A percentile compares a stretch with the other conserved stretches of the same genome.
Evolutionary conservation across 1,140 invertebrate genomes (phyloP).

Genomic region (Cyclargus thomasi): DNA sequence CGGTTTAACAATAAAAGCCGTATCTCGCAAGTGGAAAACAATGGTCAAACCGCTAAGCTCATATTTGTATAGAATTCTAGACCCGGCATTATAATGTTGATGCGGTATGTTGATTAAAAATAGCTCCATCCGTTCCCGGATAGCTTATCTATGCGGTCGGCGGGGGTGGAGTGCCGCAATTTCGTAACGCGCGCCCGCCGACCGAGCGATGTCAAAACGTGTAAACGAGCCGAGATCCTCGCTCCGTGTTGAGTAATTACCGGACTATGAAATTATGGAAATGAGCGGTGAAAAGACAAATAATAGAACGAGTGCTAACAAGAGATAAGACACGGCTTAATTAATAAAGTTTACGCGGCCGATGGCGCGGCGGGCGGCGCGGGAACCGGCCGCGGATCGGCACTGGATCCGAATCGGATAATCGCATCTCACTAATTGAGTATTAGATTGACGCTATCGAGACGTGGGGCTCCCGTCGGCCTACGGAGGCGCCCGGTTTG

Average conservation of each 20-base stretch:
- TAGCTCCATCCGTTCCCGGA: conserved; percentile 27
- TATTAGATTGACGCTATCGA: conserved; percentile 72
- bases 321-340: conserved; percentile 75
- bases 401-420: conserved; percentile 64
- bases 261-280: conserved; percentile 72
- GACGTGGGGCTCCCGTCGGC: conserved; percentile 19
- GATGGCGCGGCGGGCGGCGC: conserved; percentile 49
- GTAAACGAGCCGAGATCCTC: conserved; percentile 55
- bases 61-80: conserved; percentile 31
- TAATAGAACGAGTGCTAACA: conserved; percentile 75
- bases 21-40: conserved; percentile 39
- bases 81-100: conserved; percentile 30
- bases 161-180: background rate
- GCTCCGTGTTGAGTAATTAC: conserved; percentile 54
- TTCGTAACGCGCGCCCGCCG: background rate
- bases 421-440: conserved; percentile 72
- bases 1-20: conserved; percentile 60
- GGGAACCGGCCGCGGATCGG: conserved; percentile 24
- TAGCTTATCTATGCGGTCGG: background rate
- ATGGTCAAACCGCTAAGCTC: conserved; percentile 32
- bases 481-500: conserved; percentile 16
- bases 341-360: conserved; percentile 73
- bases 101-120: conserved; percentile 28
- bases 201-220: conserved; percentile 48
- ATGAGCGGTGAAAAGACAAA: conserved; percentile 74